These are phyloP conservation scores for Silurus glanis DNA, from an alignment of 2,113 vertebrate species.

Conservation along the genomic window DNA sequence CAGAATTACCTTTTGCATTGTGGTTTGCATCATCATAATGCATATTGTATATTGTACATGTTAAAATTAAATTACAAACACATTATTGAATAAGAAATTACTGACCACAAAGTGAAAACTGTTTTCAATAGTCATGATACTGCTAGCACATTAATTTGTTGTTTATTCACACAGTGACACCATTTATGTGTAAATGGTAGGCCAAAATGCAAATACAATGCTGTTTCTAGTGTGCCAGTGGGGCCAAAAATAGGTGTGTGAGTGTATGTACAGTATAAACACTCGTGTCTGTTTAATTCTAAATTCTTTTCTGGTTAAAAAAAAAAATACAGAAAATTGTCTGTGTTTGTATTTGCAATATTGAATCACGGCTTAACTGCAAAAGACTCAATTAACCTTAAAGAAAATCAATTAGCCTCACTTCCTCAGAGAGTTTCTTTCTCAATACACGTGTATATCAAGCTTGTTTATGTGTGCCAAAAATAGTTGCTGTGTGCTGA, in stretches of 20 bases:
- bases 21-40: background rate
- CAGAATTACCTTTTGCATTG: background rate
- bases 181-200: background rate
- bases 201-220: background rate
- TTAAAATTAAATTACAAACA: background rate
- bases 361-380: background rate
- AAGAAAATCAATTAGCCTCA: constrained; percentile 17
- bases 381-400: background rate
- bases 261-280: too few relatives aligned
- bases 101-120: background rate
- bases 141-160: background rate
- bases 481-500: constrained; percentile 4
- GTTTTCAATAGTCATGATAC: background rate
- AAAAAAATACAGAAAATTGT: background rate
- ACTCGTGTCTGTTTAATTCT: background rate
- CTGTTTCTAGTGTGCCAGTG: background rate
- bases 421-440: background rate
- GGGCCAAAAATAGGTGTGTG: too few relatives aligned
- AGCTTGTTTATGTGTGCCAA: background rate
- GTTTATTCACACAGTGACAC: background rate
- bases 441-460: background rate
- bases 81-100: background rate
- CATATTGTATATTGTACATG: background rate
- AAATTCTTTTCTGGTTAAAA: background rate
- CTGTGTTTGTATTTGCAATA: background rate